Conservation (phyloP, 2,113 vertebrate genomes). For the Laticauda laticaudata region DNA sequence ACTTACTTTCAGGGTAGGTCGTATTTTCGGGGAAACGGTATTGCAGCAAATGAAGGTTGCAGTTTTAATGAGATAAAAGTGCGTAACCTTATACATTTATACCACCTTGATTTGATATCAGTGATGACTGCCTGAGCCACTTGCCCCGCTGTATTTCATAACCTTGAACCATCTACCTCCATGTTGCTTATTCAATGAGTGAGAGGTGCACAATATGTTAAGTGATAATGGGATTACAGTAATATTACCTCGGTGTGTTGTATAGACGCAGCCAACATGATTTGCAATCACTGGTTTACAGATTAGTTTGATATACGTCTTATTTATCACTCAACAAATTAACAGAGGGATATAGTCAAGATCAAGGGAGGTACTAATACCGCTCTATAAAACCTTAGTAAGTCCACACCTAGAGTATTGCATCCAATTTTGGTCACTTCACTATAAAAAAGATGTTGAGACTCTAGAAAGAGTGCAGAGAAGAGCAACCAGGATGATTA, state of each 20-base stretch:
- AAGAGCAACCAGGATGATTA: too few species aligned
- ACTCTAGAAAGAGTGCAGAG: too few species aligned
- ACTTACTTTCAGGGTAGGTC: too few species aligned
- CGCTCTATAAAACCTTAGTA: too few species aligned
- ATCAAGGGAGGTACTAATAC: too few species aligned
- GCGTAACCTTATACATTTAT: not conserved
- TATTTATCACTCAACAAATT: not conserved
- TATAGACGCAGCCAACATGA: not conserved
- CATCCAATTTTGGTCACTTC: too few species aligned
- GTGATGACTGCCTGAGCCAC: too few species aligned
- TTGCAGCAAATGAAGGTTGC: not conserved
- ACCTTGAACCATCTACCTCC: not conserved
- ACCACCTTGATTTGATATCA: not conserved
- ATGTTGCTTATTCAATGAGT: not conserved
- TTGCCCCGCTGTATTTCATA: not conserved
- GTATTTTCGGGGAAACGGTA: too few species aligned
- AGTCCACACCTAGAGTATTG: too few species aligned
- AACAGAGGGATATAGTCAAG: too few species aligned
- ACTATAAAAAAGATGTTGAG: too few species aligned
- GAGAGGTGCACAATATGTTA: not conserved
- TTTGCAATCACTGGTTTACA: not conserved
- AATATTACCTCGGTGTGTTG: not conserved
- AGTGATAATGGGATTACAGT: not conserved
- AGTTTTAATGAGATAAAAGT: not conserved
- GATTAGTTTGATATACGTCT: not conserved